Base-by-base conservation (phyloP, 2,888 invertebrate genomes). In the Dynastes tityus region DNA sequence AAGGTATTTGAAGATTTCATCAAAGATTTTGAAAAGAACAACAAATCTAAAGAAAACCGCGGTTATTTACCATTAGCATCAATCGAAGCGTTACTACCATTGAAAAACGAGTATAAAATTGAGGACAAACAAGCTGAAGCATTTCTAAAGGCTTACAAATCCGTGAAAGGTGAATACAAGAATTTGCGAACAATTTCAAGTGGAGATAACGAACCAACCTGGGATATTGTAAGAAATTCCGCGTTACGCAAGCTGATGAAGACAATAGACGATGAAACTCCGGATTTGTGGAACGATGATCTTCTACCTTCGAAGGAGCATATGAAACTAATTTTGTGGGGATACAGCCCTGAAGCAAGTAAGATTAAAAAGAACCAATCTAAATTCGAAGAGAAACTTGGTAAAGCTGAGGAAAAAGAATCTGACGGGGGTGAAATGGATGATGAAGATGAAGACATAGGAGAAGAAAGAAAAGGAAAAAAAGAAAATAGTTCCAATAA, bases 181-280 rank as follows among this genome's bases (percentile, higher is more conserved):
- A 92, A 93, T 78, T 90, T 95, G 77, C 90, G 95, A 53, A 93
- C 93, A 0, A 91, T 93, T 55, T 88, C 89, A 65, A 89, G 91
- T 0, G 90, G 90, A 53, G 90, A 89, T 0, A 90, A 88, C 0
- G 90, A 89, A 37, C 90, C 90, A 29, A 93, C 95, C 0, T 95
- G 95, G 95, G 95, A 95, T 87, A 92, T 95, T 78, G 91, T 94
- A 6, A 89, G 95, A 82, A 95, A 95, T 84, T 87, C 87, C 0
- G 91, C 91, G 49, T 89, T 95, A 0, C 91, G 92, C 55, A 89
- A 90, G 13, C 88, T 95, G 0, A 90, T 90, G 81, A 90, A 90
- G 11, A 88, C 89, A 82, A 90, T 91, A 16, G 91, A 94, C 88
- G 90, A 91, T n/a, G 91, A 91, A 13, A 90, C 92, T 63, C 90